A percentile compares a stretch with the other conserved stretches of the same genome.
These are phyloP conservation scores for Psittacula echo DNA, from an alignment of 2,797 vertebrate genomes.

Conservation along the genomic window DNA sequence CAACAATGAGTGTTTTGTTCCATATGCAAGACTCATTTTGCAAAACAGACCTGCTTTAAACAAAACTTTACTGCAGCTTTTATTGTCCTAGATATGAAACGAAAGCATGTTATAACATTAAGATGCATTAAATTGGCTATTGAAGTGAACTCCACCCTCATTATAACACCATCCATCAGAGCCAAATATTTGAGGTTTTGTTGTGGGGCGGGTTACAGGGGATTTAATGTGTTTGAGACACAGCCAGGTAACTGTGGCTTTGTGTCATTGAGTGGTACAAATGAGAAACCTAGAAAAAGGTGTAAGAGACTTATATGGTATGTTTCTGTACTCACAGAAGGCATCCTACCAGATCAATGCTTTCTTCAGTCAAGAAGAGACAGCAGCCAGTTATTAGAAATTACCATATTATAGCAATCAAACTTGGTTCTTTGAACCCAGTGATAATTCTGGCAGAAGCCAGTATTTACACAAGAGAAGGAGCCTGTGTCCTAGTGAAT, in stretches of 20 bases:
- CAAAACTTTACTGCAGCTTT: constrained; percentile 20
- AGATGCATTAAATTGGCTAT: constrained; percentile 14
- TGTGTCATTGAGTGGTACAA: neutral
- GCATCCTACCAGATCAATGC: neutral
- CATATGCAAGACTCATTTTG: constrained; percentile 34
- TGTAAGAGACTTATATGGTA: neutral
- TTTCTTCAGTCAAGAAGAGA: neutral
- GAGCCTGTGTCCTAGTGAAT: neutral
- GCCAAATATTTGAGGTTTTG: constrained; percentile 36
- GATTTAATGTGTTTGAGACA: neutral
- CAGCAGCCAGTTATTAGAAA: neutral
- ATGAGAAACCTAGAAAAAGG: neutral
- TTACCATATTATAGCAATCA: neutral
- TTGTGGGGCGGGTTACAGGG: neutral
- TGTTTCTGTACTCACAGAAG: neutral
- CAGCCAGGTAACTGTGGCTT: constrained; percentile 41
- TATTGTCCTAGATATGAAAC: constrained; percentile 52
- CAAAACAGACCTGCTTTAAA: constrained; percentile 52
- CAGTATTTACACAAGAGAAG: neutral
- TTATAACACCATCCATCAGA: neutral
- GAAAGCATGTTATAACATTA: constrained; percentile 33
- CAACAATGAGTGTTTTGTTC: constrained; percentile 61
- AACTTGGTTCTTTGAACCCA: neutral
- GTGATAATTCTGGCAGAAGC: neutral
- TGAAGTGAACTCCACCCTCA: constrained; percentile 45